Percentiles rank a stretch among this genome's conserved stretches.
Conservation (phyloP, 1,140 invertebrate genomes). For the Brachionus calyciflorus region DNA sequence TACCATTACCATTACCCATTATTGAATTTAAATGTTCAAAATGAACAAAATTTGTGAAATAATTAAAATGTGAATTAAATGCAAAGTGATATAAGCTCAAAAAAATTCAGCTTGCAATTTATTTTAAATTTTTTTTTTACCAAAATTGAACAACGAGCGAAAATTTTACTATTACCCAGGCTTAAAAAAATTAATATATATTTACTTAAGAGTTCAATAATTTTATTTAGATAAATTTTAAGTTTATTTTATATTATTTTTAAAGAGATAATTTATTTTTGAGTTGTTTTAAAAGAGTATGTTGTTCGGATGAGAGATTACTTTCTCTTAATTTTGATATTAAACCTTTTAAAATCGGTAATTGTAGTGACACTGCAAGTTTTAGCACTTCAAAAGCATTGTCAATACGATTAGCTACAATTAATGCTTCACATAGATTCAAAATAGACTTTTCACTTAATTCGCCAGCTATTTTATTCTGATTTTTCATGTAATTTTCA, state of each 20-base stretch:
- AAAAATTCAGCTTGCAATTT: too few relatives aligned
- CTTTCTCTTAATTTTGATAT: background rate
- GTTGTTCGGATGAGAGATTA: slow-evolving; percentile 3
- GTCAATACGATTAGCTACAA: background rate
- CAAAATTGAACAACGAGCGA: too few relatives aligned
- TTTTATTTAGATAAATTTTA: background rate
- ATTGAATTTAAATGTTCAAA: too few relatives aligned
- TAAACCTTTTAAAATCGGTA: background rate
- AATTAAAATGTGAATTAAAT: too few relatives aligned
- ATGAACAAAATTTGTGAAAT: too few relatives aligned
- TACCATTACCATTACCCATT: too few relatives aligned
- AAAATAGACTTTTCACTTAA: slow-evolving; percentile 4
- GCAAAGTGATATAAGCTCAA: too few relatives aligned
- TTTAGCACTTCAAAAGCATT: slow-evolving; percentile 23
- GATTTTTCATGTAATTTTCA: slow-evolving; percentile 31
- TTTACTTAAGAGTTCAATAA: background rate
- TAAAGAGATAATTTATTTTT: background rate
- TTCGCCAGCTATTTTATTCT: slow-evolving; percentile 27
- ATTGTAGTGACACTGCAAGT: background rate
- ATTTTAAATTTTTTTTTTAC: too few relatives aligned
- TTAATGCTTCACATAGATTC: background rate
- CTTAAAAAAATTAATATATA: too few relatives aligned
- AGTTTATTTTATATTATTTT: too few relatives aligned
- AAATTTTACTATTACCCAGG: too few relatives aligned
- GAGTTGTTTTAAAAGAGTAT: background rate